phyloP scores from a whole-genome alignment of 2,797 vertebrate species.

The Coregonus sp. region DNA sequence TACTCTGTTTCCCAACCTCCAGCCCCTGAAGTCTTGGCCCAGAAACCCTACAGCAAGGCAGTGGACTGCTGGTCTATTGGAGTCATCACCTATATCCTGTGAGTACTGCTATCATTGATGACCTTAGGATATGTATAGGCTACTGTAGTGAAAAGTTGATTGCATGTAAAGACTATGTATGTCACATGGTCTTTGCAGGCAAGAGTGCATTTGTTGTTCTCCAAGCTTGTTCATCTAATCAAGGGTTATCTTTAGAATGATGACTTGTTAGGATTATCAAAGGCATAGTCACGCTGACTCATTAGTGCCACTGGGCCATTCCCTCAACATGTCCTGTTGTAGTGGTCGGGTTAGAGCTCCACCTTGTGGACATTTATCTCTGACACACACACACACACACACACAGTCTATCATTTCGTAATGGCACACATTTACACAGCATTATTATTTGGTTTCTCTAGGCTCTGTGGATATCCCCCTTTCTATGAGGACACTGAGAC shows the following conservation, averaged over 20 bases:
- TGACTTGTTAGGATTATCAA: not conserved
- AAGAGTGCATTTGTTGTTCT: not conserved
- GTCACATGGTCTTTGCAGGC: not conserved
- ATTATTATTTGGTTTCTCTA: slow-evolving; percentile 49
- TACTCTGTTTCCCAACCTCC: slow-evolving; percentile 14
- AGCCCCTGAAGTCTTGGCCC: slow-evolving; percentile 96
- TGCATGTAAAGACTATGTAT: not conserved
- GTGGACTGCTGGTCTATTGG: slow-evolving; percentile 99
- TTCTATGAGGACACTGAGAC: slow-evolving; percentile 96
- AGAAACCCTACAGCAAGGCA: slow-evolving; percentile 97
- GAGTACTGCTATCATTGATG: slow-evolving; percentile 62
- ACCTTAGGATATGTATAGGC: not conserved
- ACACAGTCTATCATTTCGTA: not conserved
- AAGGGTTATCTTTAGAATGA: slow-evolving; percentile 13
- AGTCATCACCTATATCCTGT: slow-evolving; percentile 98
- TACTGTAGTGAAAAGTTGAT: not conserved
- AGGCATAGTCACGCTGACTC: not conserved
- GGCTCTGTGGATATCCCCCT: slow-evolving; percentile 95
- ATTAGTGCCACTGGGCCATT: not conserved
- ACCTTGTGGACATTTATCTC: slow-evolving; percentile 37
- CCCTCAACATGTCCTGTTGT: not conserved
- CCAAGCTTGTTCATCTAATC: slow-evolving; percentile 18
- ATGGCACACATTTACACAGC: not conserved
- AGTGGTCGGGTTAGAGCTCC: slow-evolving; percentile 20
- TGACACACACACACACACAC: not conserved